phyloP scores from a whole-genome alignment of 2,888 invertebrate species.

The Periphyllus acericola region DNA sequence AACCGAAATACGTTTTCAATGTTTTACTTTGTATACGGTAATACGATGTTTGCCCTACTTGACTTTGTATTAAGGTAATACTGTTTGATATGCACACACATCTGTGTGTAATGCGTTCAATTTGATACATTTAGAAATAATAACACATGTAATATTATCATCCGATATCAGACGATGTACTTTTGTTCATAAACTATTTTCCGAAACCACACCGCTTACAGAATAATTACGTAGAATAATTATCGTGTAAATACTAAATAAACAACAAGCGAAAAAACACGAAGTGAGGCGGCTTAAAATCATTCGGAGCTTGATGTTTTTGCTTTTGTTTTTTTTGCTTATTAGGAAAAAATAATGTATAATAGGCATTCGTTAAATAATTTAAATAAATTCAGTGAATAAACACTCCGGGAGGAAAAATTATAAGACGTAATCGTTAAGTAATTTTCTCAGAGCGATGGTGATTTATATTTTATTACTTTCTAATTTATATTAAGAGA shows the following conservation, averaged over 20 bases:
- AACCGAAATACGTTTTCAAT: background rate
- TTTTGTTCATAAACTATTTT: too few species aligned
- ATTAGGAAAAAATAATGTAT: too few species aligned
- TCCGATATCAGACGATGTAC: background rate
- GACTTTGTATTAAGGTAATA: background rate
- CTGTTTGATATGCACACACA: background rate
- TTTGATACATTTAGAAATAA: background rate
- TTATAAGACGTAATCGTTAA: background rate
- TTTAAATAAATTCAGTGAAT: too few species aligned
- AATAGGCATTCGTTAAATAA: too few species aligned
- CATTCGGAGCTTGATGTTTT: too few species aligned
- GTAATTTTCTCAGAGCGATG: background rate
- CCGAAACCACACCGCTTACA: too few species aligned
- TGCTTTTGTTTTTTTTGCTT: too few species aligned
- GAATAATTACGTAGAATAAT: too few species aligned
- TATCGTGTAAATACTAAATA: too few species aligned
- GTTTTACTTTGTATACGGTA: background rate
- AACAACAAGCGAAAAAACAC: too few species aligned
- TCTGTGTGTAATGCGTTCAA: background rate
- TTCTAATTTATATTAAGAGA: background rate
- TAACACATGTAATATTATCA: background rate
- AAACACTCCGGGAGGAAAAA: too few species aligned
- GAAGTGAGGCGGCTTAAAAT: too few species aligned
- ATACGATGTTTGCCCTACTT: background rate
- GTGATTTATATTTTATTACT: background rate